phyloP scores from a whole-genome alignment of 2,888 invertebrate genomes.

The Tiphia femorata region DNA sequence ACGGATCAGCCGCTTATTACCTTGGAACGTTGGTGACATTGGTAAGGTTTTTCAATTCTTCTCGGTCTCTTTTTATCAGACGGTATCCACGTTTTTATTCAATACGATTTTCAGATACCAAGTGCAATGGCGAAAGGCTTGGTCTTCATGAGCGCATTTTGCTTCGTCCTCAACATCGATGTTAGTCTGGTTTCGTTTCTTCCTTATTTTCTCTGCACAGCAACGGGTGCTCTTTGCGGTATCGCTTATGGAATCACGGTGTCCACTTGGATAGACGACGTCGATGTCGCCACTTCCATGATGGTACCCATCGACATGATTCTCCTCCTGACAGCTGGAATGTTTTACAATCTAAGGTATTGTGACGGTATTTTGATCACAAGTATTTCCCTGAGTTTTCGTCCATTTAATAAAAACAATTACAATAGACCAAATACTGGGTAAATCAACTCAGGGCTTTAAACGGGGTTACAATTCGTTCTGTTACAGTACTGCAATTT shows the following conservation, averaged over 20 bases:
- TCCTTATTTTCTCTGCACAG: conserved; percentile 27
- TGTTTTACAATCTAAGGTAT: conserved; percentile 63
- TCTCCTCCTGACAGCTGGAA: conserved; percentile 70
- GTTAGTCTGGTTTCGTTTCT: conserved; percentile 15
- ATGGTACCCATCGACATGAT: conserved; percentile 71
- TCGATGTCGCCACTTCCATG: conserved; percentile 69
- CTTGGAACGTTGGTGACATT: conserved; percentile 45
- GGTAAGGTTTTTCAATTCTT: conserved; percentile 49
- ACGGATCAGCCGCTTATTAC: conserved; percentile 69
- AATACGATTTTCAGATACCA: conserved; percentile 38
- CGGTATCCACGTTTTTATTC: no score
- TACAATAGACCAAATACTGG: no score
- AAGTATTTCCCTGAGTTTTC: no score
- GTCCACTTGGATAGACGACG: conserved; percentile 69
- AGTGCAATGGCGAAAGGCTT: conserved; percentile 37
- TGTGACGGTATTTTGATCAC: background rate
- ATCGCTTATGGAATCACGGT: conserved; percentile 69
- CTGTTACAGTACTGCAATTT: no score
- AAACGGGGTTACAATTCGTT: no score
- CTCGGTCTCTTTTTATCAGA: no score
- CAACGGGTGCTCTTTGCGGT: conserved; percentile 31
- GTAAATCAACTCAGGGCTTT: no score
- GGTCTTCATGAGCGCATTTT: conserved; percentile 36
- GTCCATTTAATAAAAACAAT: no score
- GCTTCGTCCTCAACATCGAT: conserved; percentile 26